A percentile compares a stretch with the other conserved stretches of the same genome.
These are phyloP conservation scores for Pantherophis guttatus DNA, from an alignment of 2,113 vertebrate species.

Conservation along the genomic window DNA sequence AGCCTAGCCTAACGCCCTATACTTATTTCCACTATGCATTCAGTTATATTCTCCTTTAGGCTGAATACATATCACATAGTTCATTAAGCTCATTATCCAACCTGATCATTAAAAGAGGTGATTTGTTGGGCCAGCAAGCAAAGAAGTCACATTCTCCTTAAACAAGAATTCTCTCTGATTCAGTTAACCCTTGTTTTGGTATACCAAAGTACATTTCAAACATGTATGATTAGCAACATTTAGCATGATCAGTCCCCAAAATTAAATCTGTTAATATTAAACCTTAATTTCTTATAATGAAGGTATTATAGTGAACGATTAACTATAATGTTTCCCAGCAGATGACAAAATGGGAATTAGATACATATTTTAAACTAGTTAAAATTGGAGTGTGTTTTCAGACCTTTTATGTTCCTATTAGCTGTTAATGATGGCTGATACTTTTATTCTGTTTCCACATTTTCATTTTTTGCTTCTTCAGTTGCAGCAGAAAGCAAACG, in stretches of 20 bases:
- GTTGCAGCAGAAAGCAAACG: neutral
- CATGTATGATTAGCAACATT: neutral
- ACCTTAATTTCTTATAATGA: neutral
- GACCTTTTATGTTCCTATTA: neutral
- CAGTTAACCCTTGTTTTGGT: neutral
- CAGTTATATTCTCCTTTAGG: neutral
- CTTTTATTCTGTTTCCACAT: neutral
- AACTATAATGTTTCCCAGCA: neutral
- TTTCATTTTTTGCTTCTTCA: neutral
- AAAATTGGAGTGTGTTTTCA: neutral
- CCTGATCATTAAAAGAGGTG: neutral
- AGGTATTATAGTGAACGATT: neutral
- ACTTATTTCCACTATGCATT: neutral
- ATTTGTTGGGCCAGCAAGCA: neutral
- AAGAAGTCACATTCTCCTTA: neutral
- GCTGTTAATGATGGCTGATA: neutral
- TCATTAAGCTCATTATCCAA: neutral
- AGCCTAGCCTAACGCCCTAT: neutral
- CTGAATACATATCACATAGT: neutral
- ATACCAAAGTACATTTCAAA: neutral
- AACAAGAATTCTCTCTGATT: neutral
- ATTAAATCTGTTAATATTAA: neutral
- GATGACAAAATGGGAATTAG: conserved; percentile 8
- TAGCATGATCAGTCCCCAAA: neutral
- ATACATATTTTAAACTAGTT: rapidly evolving